Percentiles rank a stretch among this genome's conserved stretches.
phyloP scores from a whole-genome alignment of 2,888 invertebrate species.

The Synanthedon formicaeformis region DNA sequence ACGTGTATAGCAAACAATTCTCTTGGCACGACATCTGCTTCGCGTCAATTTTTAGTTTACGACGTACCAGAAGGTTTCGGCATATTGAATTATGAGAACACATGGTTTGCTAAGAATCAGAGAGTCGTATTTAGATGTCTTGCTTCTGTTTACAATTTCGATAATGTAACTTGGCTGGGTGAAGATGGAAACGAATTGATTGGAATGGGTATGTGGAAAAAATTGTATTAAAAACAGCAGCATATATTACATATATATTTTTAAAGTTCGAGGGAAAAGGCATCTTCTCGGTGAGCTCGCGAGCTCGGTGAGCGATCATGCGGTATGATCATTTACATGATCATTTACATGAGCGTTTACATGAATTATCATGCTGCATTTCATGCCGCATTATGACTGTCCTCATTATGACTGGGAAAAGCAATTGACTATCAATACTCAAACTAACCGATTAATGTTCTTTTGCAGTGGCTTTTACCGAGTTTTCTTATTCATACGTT shows the following conservation, averaged over 20 bases:
- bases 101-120: slow-evolving; percentile 36
- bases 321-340: too few relatives aligned
- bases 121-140: slow-evolving; percentile 31
- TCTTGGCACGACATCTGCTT: not conserved
- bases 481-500: slow-evolving; percentile 29
- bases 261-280: too few relatives aligned
- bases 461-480: slow-evolving; percentile 23
- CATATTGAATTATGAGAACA: slow-evolving; percentile 19
- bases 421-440: too few relatives aligned
- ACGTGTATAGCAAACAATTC: slow-evolving; percentile 33
- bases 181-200: slow-evolving; percentile 11
- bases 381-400: too few relatives aligned
- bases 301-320: too few relatives aligned
- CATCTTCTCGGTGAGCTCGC: too few relatives aligned
- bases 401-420: too few relatives aligned
- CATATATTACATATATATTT: too few relatives aligned
- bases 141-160: slow-evolving; percentile 41
- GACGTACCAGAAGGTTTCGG: slow-evolving; percentile 47
- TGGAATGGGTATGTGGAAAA: not conserved
- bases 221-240: not conserved
- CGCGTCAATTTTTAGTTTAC: slow-evolving; percentile 28
- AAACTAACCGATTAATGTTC: not conserved
- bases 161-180: slow-evolving; percentile 36
- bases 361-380: too few relatives aligned
- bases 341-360: too few relatives aligned